Conservation (phyloP, 2,888 invertebrate genomes). For the Thalpophila matura region DNA sequence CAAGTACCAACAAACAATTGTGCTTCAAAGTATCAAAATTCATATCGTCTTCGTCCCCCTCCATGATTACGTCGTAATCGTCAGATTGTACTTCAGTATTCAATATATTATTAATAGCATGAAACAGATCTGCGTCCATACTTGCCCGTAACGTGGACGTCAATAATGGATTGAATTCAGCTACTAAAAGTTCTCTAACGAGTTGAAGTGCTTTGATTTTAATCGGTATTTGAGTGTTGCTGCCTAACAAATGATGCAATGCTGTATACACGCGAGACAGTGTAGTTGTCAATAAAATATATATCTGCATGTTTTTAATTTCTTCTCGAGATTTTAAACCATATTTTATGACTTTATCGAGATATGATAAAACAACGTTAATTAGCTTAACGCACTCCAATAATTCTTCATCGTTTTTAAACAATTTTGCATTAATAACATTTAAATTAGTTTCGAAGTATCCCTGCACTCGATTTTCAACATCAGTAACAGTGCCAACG, state of each 20-base stretch:
- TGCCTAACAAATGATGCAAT: slow-evolving; percentile 69
- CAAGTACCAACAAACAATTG: slow-evolving; percentile 76
- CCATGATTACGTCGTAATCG: slow-evolving; percentile 72
- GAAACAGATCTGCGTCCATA: slow-evolving; percentile 77
- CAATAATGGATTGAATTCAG: slow-evolving; percentile 71
- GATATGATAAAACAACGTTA: slow-evolving; percentile 68
- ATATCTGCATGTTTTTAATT: slow-evolving; percentile 65
- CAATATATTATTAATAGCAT: slow-evolving; percentile 76
- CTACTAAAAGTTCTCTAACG: slow-evolving; percentile 70
- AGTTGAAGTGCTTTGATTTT: slow-evolving; percentile 73
- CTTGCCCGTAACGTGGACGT: slow-evolving; percentile 68
- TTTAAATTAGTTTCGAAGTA: slow-evolving; percentile 47
- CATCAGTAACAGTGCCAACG: slow-evolving; percentile 67
- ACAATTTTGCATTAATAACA: slow-evolving; percentile 22
- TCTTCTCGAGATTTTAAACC: slow-evolving; percentile 65
- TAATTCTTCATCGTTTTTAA: slow-evolving; percentile 61
- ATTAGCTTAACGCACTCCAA: slow-evolving; percentile 70
- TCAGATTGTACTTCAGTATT: slow-evolving; percentile 69
- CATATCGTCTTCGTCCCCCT: slow-evolving; percentile 77
- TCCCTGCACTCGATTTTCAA: slow-evolving; percentile 66
- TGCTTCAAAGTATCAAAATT: slow-evolving; percentile 75
- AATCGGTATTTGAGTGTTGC: slow-evolving; percentile 65
- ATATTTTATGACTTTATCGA: slow-evolving; percentile 73
- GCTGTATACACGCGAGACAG: slow-evolving; percentile 69
- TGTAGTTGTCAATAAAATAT: slow-evolving; percentile 62